Evolutionary conservation across 2,797 vertebrate species (phyloP).

Genomic region (Fistularia tabacaria): DNA sequence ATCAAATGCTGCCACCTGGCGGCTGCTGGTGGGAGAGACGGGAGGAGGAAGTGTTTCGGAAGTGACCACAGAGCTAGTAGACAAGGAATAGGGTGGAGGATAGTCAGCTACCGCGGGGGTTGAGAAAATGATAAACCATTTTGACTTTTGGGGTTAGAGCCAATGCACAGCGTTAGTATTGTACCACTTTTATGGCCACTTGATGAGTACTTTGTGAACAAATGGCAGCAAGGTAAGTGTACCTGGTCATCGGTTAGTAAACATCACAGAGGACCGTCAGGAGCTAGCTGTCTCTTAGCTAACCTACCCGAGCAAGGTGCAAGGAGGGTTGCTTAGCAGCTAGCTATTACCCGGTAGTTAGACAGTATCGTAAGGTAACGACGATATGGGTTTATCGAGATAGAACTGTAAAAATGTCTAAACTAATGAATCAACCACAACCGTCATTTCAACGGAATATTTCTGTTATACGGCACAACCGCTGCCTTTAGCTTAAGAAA

Average conservation of each 20-base stretch:
- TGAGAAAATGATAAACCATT: constrained; percentile 23
- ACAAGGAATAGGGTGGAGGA: constrained; percentile 51
- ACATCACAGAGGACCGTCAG: constrained; percentile 28
- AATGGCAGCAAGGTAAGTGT: constrained; percentile 38
- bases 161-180: neutral
- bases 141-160: constrained; percentile 4
- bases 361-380: too few relatives aligned
- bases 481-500: neutral
- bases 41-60: constrained; percentile 49
- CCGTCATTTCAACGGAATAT: too few relatives aligned
- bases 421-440: too few relatives aligned
- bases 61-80: constrained; percentile 34
- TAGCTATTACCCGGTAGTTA: neutral
- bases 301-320: constrained; percentile 42
- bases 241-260: constrained; percentile 10
- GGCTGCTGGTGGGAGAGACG: constrained; percentile 2
- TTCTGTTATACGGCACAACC: too few relatives aligned
- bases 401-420: too few relatives aligned
- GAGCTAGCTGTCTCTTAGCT: constrained; percentile 48
- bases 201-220: constrained; percentile 3
- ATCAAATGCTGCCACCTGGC: constrained; percentile 34
- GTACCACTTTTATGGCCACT: neutral
- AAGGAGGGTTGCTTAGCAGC: constrained; percentile 17
- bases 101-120: constrained; percentile 28
- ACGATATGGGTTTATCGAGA: too few relatives aligned